Base-by-base conservation (phyloP, 2,888 invertebrate species). In the Pogonocherus hispidulus region DNA sequence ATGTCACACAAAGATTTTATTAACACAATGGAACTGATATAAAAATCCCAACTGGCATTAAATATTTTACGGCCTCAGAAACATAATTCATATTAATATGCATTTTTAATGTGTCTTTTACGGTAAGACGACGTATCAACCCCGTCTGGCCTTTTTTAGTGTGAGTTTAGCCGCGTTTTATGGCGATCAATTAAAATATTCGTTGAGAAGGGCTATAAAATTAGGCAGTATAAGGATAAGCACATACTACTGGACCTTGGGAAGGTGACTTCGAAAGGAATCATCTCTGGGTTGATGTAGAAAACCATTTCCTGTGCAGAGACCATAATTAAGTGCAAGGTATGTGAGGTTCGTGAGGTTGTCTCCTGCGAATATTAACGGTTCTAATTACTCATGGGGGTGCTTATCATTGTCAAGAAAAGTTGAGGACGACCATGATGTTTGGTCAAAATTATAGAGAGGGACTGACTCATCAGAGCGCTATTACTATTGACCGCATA, bases 41-140 rank as follows among this genome's bases (percentile, higher is more conserved):
- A 79, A 82, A 27, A 82, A 79, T 75, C 74, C 72, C 77, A 76
- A 76, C 72, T 73, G 77, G 74, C 73, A 78, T 77, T 80, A 80
- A 80, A 81, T 80, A 69, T 80, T 82, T 82, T 81, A 82, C 79
- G 81, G 77, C 74, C 77, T 71, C 71, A 70, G 72, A 74, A 75
- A 78, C 81, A 79, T 81, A 80, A 78, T 80, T 82, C 81, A 80
- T 79, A 81, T 80, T 81, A 80, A 80, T 80, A 80, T 78, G 77
- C 76, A 72, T 68, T 76, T 80, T 82, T 81, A 80, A 81, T 80
- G 80, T 73, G 78, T 68, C 74, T 79, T 78, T 80, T 80, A 78
- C 79, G 79, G 76, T 77, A 74, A 75, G 62, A 41, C 41, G 55
- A 44, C 67, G 64, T 67, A 73, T 71, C 67, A 71, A 73, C 72